phyloP scores from a whole-genome alignment of 2,113 vertebrate species.

The Empidonax alnorum region DNA sequence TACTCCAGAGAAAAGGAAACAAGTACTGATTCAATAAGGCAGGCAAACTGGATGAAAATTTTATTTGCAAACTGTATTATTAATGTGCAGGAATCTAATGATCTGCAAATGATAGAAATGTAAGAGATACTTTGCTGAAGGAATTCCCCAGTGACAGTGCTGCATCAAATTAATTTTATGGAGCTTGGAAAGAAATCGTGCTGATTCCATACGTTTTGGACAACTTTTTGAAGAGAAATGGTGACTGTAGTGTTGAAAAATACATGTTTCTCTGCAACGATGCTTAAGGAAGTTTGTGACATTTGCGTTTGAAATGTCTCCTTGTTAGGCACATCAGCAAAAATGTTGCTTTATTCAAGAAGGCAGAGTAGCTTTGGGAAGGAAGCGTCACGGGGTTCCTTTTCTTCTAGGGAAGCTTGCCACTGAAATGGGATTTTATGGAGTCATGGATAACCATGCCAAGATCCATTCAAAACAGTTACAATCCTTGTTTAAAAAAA shows the following conservation, averaged over 20 bases:
- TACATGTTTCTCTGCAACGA: neutral
- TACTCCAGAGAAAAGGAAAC: slow-evolving; percentile 35
- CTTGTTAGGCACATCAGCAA: neutral
- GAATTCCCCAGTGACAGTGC: neutral
- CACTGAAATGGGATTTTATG: neutral
- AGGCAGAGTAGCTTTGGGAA: neutral
- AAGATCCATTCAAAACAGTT: neutral
- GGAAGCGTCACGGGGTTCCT: neutral
- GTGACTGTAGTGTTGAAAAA: neutral
- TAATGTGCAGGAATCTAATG: slow-evolving; percentile 30
- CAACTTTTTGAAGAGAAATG: neutral
- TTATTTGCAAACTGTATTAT: slow-evolving; percentile 54
- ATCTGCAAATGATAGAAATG: slow-evolving; percentile 33
- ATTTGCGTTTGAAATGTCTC: neutral
- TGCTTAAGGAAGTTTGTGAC: neutral
- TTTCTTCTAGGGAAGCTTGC: neutral
- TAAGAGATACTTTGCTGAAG: slow-evolving; percentile 20
- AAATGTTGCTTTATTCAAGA: neutral
- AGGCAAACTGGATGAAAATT: slow-evolving; percentile 32
- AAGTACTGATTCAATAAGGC: slow-evolving; percentile 20
- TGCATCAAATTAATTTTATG: neutral
- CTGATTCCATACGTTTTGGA: neutral
- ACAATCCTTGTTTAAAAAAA: neutral
- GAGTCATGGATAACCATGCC: neutral
- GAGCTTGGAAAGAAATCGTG: neutral